Evolutionary conservation across 2,113 vertebrate species (phyloP).

Genomic region (Oreochromis aureus): DNA sequence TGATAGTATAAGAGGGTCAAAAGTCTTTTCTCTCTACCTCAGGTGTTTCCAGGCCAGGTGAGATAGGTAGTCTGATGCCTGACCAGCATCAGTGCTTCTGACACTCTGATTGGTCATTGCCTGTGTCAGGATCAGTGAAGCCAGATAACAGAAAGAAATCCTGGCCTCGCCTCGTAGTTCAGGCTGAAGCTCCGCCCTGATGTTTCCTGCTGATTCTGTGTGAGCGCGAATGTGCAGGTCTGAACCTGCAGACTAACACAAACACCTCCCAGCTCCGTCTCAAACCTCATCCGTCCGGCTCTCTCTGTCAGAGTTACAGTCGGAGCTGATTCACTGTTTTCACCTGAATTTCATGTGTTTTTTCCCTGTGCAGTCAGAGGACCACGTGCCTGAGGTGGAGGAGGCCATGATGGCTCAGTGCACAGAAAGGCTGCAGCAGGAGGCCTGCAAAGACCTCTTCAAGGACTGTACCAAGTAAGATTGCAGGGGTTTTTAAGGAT

Average conservation of each 20-base stretch:
- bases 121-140: background rate
- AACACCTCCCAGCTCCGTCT: background rate
- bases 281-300: background rate
- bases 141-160: background rate
- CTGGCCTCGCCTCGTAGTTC: background rate
- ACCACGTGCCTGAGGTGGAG: conserved; percentile 84
- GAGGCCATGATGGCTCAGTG: conserved; percentile 80
- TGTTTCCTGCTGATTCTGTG: background rate
- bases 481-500: background rate
- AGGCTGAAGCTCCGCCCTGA: background rate
- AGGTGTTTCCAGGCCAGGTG: background rate
- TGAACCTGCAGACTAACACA: background rate
- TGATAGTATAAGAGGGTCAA: background rate
- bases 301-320: background rate
- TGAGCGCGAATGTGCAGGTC: background rate
- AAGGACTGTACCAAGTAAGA: conserved; percentile 92
- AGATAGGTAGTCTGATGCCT: background rate
- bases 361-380: conserved; percentile 75
- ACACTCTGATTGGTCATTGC: background rate
- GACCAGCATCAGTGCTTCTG: background rate
- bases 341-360: background rate
- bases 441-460: conserved; percentile 93
- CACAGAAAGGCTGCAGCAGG: conserved; percentile 80
- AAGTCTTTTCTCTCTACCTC: background rate
- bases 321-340: background rate